Base-by-base conservation (phyloP, 2,888 invertebrate species). In the Caenorhabditis drosophilae region DNA sequence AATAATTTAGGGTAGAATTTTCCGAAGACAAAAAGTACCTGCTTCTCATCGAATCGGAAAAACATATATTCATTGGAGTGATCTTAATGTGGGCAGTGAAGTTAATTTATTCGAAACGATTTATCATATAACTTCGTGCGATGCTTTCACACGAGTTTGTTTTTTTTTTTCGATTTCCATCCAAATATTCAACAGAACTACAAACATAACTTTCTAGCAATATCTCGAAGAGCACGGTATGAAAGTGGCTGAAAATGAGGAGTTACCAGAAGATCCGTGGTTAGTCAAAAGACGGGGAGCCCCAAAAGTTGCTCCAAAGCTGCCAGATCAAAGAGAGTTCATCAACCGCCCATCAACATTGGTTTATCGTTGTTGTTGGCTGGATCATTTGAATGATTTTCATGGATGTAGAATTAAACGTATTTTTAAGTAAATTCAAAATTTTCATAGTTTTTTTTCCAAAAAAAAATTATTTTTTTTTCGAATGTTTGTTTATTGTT, bases 221-320 rank as follows among this genome's bases (percentile, higher is more conserved):
- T 73, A 61, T 49, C 53, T 73, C 1, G 64, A 64, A 53, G 70
- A 70, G n/a, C 64, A 67, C 20, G 73, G 73, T 34, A 60, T 63
- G 3, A 70, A 73, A 49, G 48, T 73, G 22, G 67, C 61, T 36
- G 64, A 60, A 9, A 53, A 60, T 25, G 73, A 73, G 47, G 69
- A 69, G 25, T 41, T 67, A 12, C 73, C 73, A 26, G 67, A 70
- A 54, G 70, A 70, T 51, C 70, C 73, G 9, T 70, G 73, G 70
- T 40, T 67, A 1, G 70, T 63, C 0, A 46, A 56, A 56, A 36
- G 55, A 27, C 44, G 55, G 7, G 54, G 67, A n/a, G 58, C 42
- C 7, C 57, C 58, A 16, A 44, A 48, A 47, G 51, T 51, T 35
- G 55, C 61, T 26, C 61, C 57, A n/a, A 61, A 67, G 26, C 61